Evolutionary conservation across 2,113 vertebrate genomes (phyloP).

Genomic region (Xenopus borealis): DNA sequence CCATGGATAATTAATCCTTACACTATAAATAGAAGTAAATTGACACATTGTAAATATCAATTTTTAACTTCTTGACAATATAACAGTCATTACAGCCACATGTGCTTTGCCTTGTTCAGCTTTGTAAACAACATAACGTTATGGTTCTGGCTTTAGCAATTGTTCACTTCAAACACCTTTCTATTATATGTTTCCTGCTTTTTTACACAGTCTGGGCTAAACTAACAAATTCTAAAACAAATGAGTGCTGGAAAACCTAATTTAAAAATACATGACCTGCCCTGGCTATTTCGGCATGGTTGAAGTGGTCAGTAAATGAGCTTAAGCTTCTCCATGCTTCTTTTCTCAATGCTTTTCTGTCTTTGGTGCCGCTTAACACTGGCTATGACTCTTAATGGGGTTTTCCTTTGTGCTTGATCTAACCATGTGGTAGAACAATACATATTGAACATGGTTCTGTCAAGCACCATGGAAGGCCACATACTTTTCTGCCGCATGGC

Average conservation of each 20-base stretch:
- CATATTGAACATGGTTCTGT: constrained; percentile 99
- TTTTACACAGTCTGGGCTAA: constrained; percentile 4
- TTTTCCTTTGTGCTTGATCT: constrained; percentile 99
- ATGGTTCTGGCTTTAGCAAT: neutral
- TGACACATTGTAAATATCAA: neutral
- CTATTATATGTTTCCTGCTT: neutral
- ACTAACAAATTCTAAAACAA: constrained; percentile 60
- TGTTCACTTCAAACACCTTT: neutral
- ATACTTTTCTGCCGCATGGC: constrained; percentile 89
- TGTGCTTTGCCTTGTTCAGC: neutral
- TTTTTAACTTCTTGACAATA: neutral
- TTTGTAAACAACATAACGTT: neutral
- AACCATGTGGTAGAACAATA: constrained; percentile 99
- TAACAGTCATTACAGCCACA: neutral
- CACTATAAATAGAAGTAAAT: too few relatives aligned
- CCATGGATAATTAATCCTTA: too few relatives aligned
- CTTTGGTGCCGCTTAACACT: constrained; percentile 78
- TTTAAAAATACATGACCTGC: constrained; percentile 49
- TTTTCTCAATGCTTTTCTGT: constrained; percentile 84
- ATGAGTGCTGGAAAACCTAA: constrained; percentile 51
- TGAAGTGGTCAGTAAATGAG: constrained; percentile 64
- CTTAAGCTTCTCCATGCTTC: constrained; percentile 74
- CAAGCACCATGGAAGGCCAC: constrained; percentile 99
- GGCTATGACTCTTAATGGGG: constrained; percentile 81
- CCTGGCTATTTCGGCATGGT: constrained; percentile 60